phyloP scores from a whole-genome alignment of 2,888 invertebrate genomes.

The Phaonia tiefii region DNA sequence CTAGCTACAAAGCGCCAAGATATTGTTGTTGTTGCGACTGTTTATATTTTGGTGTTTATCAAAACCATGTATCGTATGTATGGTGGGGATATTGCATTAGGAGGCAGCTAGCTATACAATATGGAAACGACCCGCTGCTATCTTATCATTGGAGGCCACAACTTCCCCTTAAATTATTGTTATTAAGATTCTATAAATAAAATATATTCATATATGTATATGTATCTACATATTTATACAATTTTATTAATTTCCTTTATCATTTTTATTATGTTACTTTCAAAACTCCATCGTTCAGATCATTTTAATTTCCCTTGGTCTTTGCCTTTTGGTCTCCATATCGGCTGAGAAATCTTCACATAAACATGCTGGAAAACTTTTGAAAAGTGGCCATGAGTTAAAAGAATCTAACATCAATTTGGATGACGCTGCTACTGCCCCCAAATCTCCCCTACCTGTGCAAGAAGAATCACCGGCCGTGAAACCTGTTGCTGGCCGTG shows the following conservation, averaged over 20 bases:
- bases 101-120: not conserved
- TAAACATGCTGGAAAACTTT: conserved; percentile 50
- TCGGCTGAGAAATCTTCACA: conserved; percentile 49
- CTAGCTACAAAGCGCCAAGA: not conserved
- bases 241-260: conserved; percentile 22
- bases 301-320: conserved; percentile 48
- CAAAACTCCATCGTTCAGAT: conserved; percentile 41
- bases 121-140: conserved; percentile 10
- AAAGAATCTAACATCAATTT: conserved; percentile 38
- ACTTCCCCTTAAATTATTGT: conserved; percentile 44
- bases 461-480: conserved; percentile 39
- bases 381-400: conserved; percentile 52
- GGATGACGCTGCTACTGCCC: conserved; percentile 17
- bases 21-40: not conserved
- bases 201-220: not conserved
- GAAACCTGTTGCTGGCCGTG: conserved; percentile 35
- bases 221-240: conserved; percentile 29
- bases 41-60: conserved; percentile 32
- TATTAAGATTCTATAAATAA: not conserved
- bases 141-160: conserved; percentile 43
- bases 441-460: conserved; percentile 20
- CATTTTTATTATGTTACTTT: not conserved
- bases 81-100: not conserved
- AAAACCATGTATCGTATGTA: not conserved
- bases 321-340: conserved; percentile 55